Conservation (phyloP, 2,888 invertebrate genomes). For the Troglohyphantes excavatus region DNA sequence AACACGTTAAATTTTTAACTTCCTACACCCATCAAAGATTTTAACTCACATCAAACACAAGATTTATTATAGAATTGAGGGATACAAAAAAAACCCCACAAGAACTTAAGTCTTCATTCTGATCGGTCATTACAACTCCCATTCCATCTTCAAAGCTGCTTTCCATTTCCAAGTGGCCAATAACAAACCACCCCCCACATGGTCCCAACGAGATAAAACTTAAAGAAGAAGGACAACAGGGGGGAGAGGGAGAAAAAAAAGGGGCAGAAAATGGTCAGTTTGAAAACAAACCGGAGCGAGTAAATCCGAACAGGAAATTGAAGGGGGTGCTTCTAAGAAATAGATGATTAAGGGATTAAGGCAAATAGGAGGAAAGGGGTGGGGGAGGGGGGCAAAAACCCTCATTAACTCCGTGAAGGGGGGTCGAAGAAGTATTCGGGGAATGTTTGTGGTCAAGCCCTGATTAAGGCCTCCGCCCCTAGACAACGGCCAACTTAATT, state of each 20-base stretch:
- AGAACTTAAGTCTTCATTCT: too few species aligned
- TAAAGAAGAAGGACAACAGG: background rate
- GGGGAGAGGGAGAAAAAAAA: too few species aligned
- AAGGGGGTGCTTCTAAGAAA: conserved; percentile 60
- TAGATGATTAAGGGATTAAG: conserved; percentile 77
- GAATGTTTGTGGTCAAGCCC: conserved; percentile 78
- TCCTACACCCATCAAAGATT: too few species aligned
- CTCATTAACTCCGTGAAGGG: conserved; percentile 69
- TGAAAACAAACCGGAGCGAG: conserved; percentile 55
- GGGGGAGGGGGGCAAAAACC: conserved; percentile 65
- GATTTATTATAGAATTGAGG: background rate
- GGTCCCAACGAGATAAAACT: conserved; percentile 36
- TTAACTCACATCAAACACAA: too few species aligned
- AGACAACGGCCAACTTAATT: conserved; percentile 77
- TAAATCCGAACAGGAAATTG: conserved; percentile 78
- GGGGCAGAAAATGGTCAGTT: conserved; percentile 27
- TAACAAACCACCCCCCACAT: background rate
- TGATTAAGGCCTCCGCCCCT: conserved; percentile 74
- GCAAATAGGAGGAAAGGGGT: conserved; percentile 62
- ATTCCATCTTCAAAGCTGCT: too few species aligned
- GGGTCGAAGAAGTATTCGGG: conserved; percentile 71
- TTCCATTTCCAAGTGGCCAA: background rate
- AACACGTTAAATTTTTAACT: too few species aligned
- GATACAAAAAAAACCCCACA: too few species aligned
- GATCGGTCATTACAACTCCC: too few species aligned